phyloP scores from a whole-genome alignment of 2,113 vertebrate species.

The Apeltes quadracus region DNA sequence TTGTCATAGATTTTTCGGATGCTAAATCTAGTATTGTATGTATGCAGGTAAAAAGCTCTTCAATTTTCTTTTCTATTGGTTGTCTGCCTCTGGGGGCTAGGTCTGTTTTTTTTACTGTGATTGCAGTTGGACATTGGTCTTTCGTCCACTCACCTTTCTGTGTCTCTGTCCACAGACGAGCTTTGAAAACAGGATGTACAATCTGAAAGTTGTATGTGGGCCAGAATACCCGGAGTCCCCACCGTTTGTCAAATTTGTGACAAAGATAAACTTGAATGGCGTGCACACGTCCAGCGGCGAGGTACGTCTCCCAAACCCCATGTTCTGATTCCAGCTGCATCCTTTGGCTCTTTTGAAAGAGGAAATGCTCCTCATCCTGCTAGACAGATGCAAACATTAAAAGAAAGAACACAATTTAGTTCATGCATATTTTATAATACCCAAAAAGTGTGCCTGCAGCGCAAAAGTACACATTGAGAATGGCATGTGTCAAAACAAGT shows the following conservation, averaged over 20 bases:
- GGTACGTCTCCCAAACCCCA: constrained; percentile 82
- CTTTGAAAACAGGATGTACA: constrained; percentile 99
- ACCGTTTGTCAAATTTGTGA: constrained; percentile 98
- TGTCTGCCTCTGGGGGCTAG: neutral
- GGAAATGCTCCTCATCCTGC: neutral
- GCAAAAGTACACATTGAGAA: neutral
- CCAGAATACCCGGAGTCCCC: constrained; percentile 97
- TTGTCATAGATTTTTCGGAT: neutral
- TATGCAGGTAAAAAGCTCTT: neutral
- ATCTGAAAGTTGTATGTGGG: constrained; percentile 99
- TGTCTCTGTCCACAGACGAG: constrained; percentile 86
- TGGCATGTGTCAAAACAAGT: neutral
- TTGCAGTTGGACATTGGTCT: no score
- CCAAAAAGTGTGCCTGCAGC: neutral
- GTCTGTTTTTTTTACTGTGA: no score
- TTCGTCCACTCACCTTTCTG: neutral
- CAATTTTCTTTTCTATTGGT: neutral
- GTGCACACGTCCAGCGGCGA: constrained; percentile 98
- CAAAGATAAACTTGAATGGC: constrained; percentile 99
- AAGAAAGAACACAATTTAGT: neutral
- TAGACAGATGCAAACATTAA: neutral
- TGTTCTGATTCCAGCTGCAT: neutral
- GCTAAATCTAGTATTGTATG: neutral
- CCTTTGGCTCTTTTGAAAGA: neutral
- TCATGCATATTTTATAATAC: neutral